Evolutionary conservation across 1,140 invertebrate species (phyloP), one percentile per base, ranked within the genome.

Genomic region (Zaprionus vittiger): DNA sequence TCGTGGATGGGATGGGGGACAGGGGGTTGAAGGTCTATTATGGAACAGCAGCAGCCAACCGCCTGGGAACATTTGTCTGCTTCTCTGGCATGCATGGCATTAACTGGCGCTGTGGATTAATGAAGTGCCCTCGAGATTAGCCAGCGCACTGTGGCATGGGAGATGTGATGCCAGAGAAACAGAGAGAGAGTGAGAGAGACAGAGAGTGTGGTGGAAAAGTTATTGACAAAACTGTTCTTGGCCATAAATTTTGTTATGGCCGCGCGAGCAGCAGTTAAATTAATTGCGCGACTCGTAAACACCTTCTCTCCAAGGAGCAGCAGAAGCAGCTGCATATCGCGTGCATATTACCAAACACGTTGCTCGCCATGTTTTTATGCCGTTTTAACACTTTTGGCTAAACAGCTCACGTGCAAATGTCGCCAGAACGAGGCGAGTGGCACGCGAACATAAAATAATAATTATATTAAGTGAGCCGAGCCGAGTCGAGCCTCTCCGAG

Each of bases 181-280:
- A 7, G 20, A 5, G 5, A 4, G 22, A 24, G 17, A 54, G 0
- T 2, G 34, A 22, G 12, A 2, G 22, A 12, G 63, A 15, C 17
- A 55, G 31, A 9, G 22, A 41, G 31, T 41, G 56, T 5, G 20
- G 41, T 28, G 77, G 80, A 83, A 89, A 89, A 87, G 83, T 87
- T 87, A 87, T 87, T 87, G 83, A 84, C 83, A 89, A 87, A 87
- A 87, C 81, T 83, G 81, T 90, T 90, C 79, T 91, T 91, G 86
- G 76, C 38, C 83, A 80, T 90, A 86, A 86, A 86, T 90, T 86
- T 78, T 76, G 85, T 90, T 89, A 89, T 89, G 81, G 83, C 75
- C 83, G 70, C 80, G 83, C 80, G 79, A 85, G 84, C 75, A 63
- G 84, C 84, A 79, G 85, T 89, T 90, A 89, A 89, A 90, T 90